Conservation (phyloP, 2,113 vertebrate genomes). For the Semicossyphus pulcher region DNA sequence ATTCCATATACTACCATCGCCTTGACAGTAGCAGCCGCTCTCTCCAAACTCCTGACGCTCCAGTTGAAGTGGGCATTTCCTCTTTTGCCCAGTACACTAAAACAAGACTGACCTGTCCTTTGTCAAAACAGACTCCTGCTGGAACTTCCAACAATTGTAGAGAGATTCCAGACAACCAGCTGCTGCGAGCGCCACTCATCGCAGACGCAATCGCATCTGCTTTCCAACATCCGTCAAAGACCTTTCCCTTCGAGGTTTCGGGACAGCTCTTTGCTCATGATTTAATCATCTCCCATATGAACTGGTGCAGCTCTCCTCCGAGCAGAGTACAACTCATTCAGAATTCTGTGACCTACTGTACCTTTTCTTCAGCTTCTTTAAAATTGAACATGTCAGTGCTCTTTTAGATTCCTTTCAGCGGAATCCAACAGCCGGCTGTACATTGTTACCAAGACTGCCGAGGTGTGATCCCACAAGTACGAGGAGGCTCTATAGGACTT, state of each 20-base stretch:
- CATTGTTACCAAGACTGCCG: slow-evolving; percentile 17
- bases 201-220: neutral
- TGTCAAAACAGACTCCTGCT: slow-evolving; percentile 37
- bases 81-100: neutral
- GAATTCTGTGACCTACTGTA: neutral
- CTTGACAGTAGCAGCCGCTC: too few relatives aligned
- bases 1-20: too few relatives aligned
- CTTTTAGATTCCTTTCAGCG: slow-evolving; percentile 7
- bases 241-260: slow-evolving; percentile 12
- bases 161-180: slow-evolving; percentile 36
- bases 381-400: neutral
- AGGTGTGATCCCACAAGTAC: slow-evolving; percentile 19
- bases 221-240: slow-evolving; percentile 26
- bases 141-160: slow-evolving; percentile 22
- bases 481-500: slow-evolving; percentile 10
- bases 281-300: slow-evolving; percentile 50
- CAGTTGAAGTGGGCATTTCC: neutral
- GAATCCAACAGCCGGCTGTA: slow-evolving; percentile 19
- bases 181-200: neutral
- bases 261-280: slow-evolving; percentile 16
- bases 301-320: neutral
- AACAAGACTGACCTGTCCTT: slow-evolving; percentile 12
- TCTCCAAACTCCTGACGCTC: too few relatives aligned
- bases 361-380: slow-evolving; percentile 13
- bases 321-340: slow-evolving; percentile 4